Evolutionary conservation across 2,797 vertebrate species (phyloP).

Genomic region (Myotis pilosus): DNA sequence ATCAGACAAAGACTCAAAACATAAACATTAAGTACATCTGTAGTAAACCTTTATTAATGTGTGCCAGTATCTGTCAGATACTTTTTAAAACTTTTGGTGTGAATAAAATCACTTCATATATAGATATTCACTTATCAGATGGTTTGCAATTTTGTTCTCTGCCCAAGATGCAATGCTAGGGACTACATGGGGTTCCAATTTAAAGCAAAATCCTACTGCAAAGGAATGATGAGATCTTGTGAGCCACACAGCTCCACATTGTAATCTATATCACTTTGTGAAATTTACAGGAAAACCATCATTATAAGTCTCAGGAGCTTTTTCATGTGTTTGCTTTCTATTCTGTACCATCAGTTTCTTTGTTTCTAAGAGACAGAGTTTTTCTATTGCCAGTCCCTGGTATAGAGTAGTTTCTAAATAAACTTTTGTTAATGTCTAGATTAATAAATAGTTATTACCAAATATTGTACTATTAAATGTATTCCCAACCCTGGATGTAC

Average conservation of each 20-base stretch:
- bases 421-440: not conserved
- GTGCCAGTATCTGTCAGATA: constrained; percentile 62
- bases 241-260: not conserved
- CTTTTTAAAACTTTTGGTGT: not conserved
- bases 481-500: not conserved
- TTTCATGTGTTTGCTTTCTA: not conserved
- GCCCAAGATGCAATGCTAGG: not conserved
- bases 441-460: not conserved
- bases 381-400: not conserved
- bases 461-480: not conserved
- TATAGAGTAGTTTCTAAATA: constrained; percentile 24
- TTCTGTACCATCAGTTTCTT: not conserved
- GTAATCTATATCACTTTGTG: not conserved
- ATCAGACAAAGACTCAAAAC: constrained; percentile 71
- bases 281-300: not conserved
- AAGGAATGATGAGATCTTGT: not conserved
- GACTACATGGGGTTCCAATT: not conserved
- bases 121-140: not conserved
- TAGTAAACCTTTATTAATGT: constrained; percentile 70
- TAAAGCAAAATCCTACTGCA: not conserved
- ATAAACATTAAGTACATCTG: constrained; percentile 68
- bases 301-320: not conserved
- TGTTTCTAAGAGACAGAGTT: not conserved
- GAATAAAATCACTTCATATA: not conserved
- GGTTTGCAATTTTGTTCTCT: not conserved